phyloP scores from a whole-genome alignment of 1,140 invertebrate species.

The Calosoma granatense region DNA sequence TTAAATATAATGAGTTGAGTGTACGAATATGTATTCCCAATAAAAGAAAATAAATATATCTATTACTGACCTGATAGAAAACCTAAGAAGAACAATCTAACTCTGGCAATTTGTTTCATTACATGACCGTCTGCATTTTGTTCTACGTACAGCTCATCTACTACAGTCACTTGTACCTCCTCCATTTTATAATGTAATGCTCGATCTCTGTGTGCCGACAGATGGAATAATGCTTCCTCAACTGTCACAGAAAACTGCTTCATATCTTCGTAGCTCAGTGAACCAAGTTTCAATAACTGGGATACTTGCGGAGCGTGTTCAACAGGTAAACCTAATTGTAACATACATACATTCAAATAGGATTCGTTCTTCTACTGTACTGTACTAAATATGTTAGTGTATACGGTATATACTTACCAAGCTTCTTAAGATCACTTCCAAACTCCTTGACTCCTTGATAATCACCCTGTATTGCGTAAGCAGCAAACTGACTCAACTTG shows the following conservation, averaged over 20 bases:
- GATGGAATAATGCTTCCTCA: conserved; percentile 81
- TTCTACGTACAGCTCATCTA: conserved; percentile 93
- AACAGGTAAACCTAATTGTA: conserved; percentile 74
- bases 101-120: conserved; percentile 85
- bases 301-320: conserved; percentile 96
- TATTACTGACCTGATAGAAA: conserved; percentile 64
- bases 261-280: conserved; percentile 79
- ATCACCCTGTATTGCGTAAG: conserved; percentile 87
- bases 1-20: not conserved
- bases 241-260: conserved; percentile 82
- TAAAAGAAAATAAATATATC: no score
- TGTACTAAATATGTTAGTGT: no score
- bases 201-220: conserved; percentile 74
- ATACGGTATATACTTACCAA: no score
- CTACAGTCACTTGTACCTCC: conserved; percentile 91
- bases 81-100: conserved; percentile 89
- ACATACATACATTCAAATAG: no score
- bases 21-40: no score
- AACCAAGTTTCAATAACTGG: conserved; percentile 93
- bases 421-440: conserved; percentile 80
- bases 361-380: no score
- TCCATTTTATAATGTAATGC: conserved; percentile 95
- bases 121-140: conserved; percentile 80
- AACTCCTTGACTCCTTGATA: conserved; percentile 88
- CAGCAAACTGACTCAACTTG: conserved; percentile 87